Base-by-base conservation (phyloP, 1,140 invertebrate species). In the Phortica variegata region DNA sequence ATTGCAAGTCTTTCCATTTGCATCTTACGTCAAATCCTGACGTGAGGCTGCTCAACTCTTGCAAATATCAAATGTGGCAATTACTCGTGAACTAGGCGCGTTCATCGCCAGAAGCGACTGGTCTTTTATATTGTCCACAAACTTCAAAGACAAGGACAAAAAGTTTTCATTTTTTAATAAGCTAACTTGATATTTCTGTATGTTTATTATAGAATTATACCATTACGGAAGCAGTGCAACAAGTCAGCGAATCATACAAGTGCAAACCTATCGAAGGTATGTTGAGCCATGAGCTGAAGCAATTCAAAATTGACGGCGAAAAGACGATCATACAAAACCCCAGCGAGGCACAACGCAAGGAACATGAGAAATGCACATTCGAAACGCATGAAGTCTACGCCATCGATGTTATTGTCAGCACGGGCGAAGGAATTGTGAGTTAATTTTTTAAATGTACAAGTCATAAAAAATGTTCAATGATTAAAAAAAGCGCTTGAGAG, bases 271-370 rank as follows among this genome's bases (percentile, higher is more conserved):
- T 99, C 46, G 96, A 99, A 80, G 94, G 97, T 43, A 98, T 99
- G 95, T 80, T 99, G 19, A 98, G 95, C 60, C 95, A 99, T 78
- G 93, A 98, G 74, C 79, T 99, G 38, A 94, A 95, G 72, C 93
- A 96, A 76, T 92, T 93, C 77, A 90, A 92, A 77, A 97, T 98
- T 75, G 95, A 99, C 80, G 97, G 96, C 17, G 95, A 98, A 61
- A 99, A 99, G 80, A 95, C 95, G 13, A 97, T 99, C 54, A 98
- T 98, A 65, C 93, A 96, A 77, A 97, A 98, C 79, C 97, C 97
- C 3, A 94, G 88, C 63, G 97, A 99, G 75, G 90, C 92, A 38
- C 97, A 99, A 75, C 90, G 91, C 59, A 96, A 97, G 76, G 96
- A 98, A 75, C 92, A 98, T 76, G 97, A 99, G 78, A 97, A 97